A percentile compares a stretch with the other conserved stretches of the same genome.
Conservation (phyloP, 2,888 invertebrate species). For the Trissonchulus latispiculum region DNA sequence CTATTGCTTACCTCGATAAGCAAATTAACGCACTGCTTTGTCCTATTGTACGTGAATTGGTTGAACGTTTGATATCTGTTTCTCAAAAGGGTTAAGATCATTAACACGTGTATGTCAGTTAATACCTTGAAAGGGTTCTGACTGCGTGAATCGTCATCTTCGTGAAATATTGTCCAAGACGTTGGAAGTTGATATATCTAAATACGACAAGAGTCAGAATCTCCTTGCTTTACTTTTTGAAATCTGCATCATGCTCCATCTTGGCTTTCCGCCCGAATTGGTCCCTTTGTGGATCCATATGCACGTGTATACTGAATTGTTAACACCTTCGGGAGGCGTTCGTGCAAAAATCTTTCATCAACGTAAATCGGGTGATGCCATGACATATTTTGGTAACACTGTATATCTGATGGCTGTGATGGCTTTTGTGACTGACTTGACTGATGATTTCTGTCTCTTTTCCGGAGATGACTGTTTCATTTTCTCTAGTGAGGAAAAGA, state of each 20-base stretch:
- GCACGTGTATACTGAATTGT: slow-evolving; percentile 7
- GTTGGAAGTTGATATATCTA: background rate
- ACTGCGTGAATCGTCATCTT: too few species aligned
- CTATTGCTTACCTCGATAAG: too few species aligned
- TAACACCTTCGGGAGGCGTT: background rate
- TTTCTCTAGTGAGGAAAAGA: background rate
- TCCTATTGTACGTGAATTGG: too few species aligned
- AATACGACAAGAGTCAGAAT: slow-evolving; percentile 13
- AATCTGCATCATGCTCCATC: background rate
- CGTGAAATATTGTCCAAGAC: background rate
- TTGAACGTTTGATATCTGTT: too few species aligned
- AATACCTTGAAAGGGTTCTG: too few species aligned
- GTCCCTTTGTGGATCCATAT: background rate
- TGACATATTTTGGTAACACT: slow-evolving; percentile 13
- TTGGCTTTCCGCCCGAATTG: background rate
- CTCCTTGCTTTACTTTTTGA: slow-evolving; percentile 3
- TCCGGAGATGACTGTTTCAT: slow-evolving; percentile 3
- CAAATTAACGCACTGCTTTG: too few species aligned
- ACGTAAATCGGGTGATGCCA: slow-evolving; percentile 9
- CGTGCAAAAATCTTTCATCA: background rate
- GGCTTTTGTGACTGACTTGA: background rate
- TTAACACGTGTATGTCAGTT: too few species aligned
- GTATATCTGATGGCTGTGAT: slow-evolving; percentile 5
- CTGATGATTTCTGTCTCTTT: background rate
- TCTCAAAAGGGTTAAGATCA: too few species aligned